phyloP scores from a whole-genome alignment of 2,797 vertebrate genomes.

The Chaetophractus vellerosus region DNA sequence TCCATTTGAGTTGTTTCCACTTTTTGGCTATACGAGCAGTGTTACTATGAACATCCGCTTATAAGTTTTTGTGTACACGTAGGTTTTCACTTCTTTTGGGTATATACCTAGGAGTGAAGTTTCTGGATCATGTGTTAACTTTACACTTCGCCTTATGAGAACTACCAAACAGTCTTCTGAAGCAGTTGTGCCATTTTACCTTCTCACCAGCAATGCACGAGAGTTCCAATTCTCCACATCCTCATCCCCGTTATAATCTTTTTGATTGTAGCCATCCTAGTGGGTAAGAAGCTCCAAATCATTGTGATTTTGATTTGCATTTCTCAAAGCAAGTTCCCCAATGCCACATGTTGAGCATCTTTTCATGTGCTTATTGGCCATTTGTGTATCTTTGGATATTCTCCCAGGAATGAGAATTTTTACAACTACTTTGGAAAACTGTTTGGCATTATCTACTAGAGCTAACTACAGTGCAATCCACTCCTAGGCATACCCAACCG shows the following conservation, averaged over 20 bases:
- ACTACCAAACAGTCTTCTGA: background rate
- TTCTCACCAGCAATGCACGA: background rate
- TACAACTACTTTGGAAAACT: background rate
- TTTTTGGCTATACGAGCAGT: too few species aligned
- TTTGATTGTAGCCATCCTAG: background rate
- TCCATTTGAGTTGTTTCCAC: background rate
- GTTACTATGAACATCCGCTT: background rate
- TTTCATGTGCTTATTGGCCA: background rate
- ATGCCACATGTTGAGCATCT: background rate
- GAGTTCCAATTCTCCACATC: background rate
- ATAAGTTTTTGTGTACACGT: background rate
- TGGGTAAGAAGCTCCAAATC: background rate
- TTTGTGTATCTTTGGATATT: background rate
- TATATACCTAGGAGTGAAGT: background rate
- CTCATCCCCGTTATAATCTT: background rate
- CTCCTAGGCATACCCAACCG: background rate
- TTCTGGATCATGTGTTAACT: background rate
- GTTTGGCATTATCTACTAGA: constrained; percentile 7
- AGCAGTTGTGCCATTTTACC: background rate
- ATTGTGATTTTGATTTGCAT: background rate
- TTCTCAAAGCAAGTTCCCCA: background rate
- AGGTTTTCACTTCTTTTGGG: background rate
- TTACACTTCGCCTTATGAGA: too few species aligned
- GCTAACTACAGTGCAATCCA: background rate
- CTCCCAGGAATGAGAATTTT: background rate